Conservation (phyloP, 2,113 vertebrate genomes). For the Phaetusa simplex region DNA sequence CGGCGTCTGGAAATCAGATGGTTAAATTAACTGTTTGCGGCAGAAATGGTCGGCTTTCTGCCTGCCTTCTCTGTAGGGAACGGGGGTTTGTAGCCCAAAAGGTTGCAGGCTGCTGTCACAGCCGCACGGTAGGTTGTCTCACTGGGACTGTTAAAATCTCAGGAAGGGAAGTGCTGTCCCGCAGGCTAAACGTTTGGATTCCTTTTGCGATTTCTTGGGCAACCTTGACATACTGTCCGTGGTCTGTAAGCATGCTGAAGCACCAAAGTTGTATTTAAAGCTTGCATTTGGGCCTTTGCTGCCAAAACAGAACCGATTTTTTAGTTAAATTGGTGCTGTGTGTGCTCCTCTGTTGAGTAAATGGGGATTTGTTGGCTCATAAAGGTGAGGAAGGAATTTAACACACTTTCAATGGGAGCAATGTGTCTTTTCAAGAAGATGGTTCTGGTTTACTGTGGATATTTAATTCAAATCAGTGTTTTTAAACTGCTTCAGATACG, state of each 20-base stretch:
- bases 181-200: rapidly evolving
- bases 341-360: rapidly evolving
- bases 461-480: background rate
- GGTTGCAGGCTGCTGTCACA: rapidly evolving
- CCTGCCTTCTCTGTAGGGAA: rapidly evolving
- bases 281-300: rapidly evolving
- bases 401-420: background rate
- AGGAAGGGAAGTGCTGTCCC: no score
- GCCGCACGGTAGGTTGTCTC: rapidly evolving
- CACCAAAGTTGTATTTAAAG: background rate
- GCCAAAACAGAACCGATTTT: rapidly evolving
- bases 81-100: rapidly evolving
- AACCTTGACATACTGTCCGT: background rate
- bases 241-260: rapidly evolving
- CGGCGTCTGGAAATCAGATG: background rate
- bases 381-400: background rate
- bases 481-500: background rate
- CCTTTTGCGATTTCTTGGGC: background rate
- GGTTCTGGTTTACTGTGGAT: background rate
- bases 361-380: background rate
- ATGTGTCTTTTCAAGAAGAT: background rate
- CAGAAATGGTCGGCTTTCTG: rapidly evolving
- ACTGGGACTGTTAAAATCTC: background rate
- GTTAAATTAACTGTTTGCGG: rapidly evolving
- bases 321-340: background rate